phyloP scores from a whole-genome alignment of 2,797 vertebrate species.

The Diplodus sargus region DNA sequence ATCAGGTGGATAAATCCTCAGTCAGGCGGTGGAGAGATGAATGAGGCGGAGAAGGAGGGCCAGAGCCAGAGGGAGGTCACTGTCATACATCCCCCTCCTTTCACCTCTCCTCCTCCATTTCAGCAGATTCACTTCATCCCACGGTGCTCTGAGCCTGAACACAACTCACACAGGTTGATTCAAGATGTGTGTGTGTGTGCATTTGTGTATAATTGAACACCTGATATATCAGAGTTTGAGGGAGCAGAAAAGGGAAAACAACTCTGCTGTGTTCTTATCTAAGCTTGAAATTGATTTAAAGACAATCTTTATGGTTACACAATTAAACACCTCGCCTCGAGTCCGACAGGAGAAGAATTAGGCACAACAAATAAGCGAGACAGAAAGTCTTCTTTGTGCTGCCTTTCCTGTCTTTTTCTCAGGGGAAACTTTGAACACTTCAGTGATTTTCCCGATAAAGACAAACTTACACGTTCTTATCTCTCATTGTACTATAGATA shows the following conservation, averaged over 20 bases:
- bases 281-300: constrained; percentile 30
- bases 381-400: background rate
- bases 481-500: background rate
- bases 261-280: constrained; percentile 24
- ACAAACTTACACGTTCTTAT: background rate
- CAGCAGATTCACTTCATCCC: constrained; percentile 1
- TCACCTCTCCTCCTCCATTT: constrained; percentile 5
- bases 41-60: background rate
- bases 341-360: constrained; percentile 25
- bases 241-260: constrained; percentile 15
- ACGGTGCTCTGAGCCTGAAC: background rate
- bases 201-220: constrained; percentile 10
- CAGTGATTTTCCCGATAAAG: constrained; percentile 7
- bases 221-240: constrained; percentile 25
- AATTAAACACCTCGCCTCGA: constrained; percentile 21
- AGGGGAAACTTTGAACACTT: constrained; percentile 3
- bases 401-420: background rate
- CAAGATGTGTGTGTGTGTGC: constrained; percentile 1
- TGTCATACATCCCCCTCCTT: constrained; percentile 24
- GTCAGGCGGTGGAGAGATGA: constrained; percentile 17
- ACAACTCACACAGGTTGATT: constrained; percentile 8
- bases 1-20: constrained; percentile 40
- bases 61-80: constrained; percentile 30
- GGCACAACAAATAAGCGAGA: constrained; percentile 23
- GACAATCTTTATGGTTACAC: constrained; percentile 22